These are phyloP conservation scores for Solea senegalensis DNA, from an alignment of 2,113 vertebrate species.

Conservation along the genomic window DNA sequence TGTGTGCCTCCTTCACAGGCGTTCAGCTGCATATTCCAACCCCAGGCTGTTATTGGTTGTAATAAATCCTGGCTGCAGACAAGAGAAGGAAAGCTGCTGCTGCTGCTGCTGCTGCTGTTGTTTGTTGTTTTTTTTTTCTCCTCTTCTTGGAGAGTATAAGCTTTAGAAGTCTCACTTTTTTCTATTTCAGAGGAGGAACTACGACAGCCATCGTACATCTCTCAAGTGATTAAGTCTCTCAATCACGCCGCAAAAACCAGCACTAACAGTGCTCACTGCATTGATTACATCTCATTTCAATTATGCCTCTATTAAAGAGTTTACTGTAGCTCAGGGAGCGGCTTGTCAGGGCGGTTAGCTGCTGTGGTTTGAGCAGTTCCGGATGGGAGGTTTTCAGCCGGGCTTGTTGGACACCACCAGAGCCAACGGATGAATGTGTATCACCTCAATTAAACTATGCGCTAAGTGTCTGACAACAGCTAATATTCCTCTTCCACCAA, in stretches of 20 bases:
- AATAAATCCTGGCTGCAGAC: slow-evolving; percentile 45
- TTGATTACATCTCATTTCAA: slow-evolving; percentile 66
- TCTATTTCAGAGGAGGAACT: background rate
- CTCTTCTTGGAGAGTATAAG: background rate
- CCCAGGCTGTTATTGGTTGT: slow-evolving; percentile 16
- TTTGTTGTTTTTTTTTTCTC: background rate
- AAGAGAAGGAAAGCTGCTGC: background rate
- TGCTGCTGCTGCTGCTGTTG: too few species aligned
- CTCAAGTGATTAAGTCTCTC: slow-evolving; percentile 16
- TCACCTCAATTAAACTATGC: slow-evolving; percentile 83
- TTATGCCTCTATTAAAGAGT: slow-evolving; percentile 69
- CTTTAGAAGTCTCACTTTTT: slow-evolving; percentile 19
- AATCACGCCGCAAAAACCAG: slow-evolving; percentile 26
- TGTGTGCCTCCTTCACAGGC: slow-evolving; percentile 19
- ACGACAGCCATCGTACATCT: background rate
- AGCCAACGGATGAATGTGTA: slow-evolving; percentile 75
- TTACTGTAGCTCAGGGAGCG: slow-evolving; percentile 54
- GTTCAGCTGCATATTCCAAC: slow-evolving; percentile 25
- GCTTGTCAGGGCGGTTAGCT: slow-evolving; percentile 63
- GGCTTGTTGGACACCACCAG: slow-evolving; percentile 79
- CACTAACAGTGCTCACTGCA: slow-evolving; percentile 11
- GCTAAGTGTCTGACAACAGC: slow-evolving; percentile 83
- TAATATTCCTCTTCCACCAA: slow-evolving; percentile 81
- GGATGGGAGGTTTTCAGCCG: slow-evolving; percentile 78
- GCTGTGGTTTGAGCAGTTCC: slow-evolving; percentile 72